Evolutionary conservation across 2,888 invertebrate species (phyloP).

Genomic region (Amblyjoppa fuscipennis): DNA sequence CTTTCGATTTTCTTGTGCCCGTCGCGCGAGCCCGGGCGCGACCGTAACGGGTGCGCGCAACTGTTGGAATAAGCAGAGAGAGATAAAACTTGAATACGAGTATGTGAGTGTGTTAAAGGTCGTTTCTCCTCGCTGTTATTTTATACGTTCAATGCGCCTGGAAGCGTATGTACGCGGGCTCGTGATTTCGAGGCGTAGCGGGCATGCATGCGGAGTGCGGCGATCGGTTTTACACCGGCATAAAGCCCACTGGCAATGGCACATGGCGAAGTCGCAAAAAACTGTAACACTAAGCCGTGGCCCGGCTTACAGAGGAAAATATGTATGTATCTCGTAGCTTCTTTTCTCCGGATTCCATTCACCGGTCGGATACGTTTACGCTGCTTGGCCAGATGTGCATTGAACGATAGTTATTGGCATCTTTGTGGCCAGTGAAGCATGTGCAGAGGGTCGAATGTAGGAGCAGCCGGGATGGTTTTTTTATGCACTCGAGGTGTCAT

Average conservation of each 20-base stretch:
- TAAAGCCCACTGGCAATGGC: slow-evolving; percentile 54
- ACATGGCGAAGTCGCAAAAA: slow-evolving; percentile 25
- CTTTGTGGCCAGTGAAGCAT: neutral
- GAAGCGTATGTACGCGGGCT: slow-evolving; percentile 45
- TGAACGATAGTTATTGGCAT: neutral
- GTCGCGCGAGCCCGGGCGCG: slow-evolving; percentile 57
- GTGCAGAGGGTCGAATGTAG: neutral
- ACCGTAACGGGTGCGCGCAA: slow-evolving; percentile 63
- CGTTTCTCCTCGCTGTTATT: slow-evolving; percentile 42
- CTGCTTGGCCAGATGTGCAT: neutral
- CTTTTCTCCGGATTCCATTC: slow-evolving; percentile 52
- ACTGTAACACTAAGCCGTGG: slow-evolving; percentile 9
- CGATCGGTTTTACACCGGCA: slow-evolving; percentile 31
- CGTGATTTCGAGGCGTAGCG: slow-evolving; percentile 57
- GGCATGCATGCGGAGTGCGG: slow-evolving; percentile 24
- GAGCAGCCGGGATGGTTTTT: neutral
- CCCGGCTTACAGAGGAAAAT: slow-evolving; percentile 5
- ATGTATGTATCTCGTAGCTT: slow-evolving; percentile 30
- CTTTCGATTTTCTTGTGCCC: slow-evolving; percentile 80
- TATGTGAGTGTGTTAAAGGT: slow-evolving; percentile 60
- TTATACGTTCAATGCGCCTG: slow-evolving; percentile 48
- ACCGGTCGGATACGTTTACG: slow-evolving; percentile 8
- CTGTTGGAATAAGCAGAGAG: slow-evolving; percentile 59
- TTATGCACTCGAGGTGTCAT: neutral
- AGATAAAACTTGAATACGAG: slow-evolving; percentile 39